Conservation (phyloP, 2,113 vertebrate genomes). For the Miniopterus natalensis region DNA sequence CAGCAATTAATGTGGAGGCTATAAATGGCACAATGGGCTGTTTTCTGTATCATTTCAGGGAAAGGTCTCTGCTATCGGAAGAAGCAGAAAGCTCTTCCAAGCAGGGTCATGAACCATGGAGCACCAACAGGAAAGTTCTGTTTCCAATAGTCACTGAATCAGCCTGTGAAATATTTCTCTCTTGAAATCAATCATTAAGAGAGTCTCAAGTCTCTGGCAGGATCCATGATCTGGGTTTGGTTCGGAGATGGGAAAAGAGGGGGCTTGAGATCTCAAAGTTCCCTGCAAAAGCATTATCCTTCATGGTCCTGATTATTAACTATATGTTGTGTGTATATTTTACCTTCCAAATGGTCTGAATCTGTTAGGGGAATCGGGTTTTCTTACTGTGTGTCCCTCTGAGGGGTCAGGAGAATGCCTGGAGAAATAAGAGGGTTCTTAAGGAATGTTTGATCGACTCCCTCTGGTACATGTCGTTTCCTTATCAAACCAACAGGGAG, state of each 20-base stretch:
- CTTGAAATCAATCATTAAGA: neutral
- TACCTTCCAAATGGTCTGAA: neutral
- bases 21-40: neutral
- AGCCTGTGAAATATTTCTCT: neutral
- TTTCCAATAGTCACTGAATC: neutral
- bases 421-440: neutral
- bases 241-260: neutral
- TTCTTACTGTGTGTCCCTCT: neutral
- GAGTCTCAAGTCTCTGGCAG: neutral
- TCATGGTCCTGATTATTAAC: too few species aligned
- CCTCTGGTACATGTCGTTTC: neutral
- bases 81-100: neutral
- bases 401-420: neutral
- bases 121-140: neutral
- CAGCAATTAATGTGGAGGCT: rapidly evolving
- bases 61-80: rapidly evolving
- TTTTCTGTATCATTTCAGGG: neutral
- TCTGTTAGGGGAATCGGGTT: too few species aligned
- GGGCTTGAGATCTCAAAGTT: neutral
- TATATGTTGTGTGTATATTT: rapidly evolving
- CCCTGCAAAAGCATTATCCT: neutral
- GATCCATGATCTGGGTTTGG: neutral
- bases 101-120: neutral
- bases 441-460: neutral
- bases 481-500: neutral